phyloP scores from a whole-genome alignment of 2,113 vertebrate genomes.

The Strix uralensis region DNA sequence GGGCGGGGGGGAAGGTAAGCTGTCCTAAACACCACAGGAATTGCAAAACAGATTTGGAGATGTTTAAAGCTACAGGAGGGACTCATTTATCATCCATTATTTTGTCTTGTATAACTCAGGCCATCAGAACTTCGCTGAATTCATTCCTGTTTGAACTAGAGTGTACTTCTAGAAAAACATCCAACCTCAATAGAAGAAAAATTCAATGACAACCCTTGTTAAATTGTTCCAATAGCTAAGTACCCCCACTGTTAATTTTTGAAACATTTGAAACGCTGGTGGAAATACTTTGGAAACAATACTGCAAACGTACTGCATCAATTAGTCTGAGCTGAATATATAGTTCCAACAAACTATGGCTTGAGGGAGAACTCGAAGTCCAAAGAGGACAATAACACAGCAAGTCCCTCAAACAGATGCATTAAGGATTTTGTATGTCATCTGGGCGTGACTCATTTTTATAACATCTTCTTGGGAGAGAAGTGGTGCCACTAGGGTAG shows the following conservation, averaged over 20 bases:
- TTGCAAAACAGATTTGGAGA: neutral
- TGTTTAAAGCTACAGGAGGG: neutral
- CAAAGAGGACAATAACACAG: constrained; percentile 67
- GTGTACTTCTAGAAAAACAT: constrained; percentile 25
- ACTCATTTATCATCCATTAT: neutral
- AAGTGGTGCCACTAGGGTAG: constrained; percentile 33
- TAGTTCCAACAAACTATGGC: constrained; percentile 65
- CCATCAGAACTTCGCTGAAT: constrained; percentile 28
- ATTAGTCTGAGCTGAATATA: constrained; percentile 61
- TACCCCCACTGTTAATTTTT: constrained; percentile 65
- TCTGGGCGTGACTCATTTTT: constrained; percentile 66
- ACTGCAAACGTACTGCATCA: constrained; percentile 62
- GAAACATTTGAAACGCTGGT: constrained; percentile 39
- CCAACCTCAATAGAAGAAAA: constrained; percentile 45
- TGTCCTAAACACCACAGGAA: neutral
- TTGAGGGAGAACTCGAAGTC: constrained; percentile 57
- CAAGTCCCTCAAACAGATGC: constrained; percentile 60
- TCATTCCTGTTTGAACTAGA: constrained; percentile 31
- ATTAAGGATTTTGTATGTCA: constrained; percentile 65
- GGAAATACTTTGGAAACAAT: constrained; percentile 66
- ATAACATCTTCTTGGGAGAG: constrained; percentile 54
- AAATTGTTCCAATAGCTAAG: constrained; percentile 54
- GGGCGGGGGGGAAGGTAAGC: neutral
- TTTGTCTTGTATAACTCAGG: neutral
- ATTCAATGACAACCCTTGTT: constrained; percentile 33